Evolutionary conservation across 2,113 vertebrate species (phyloP).

Genomic region (Pheucticus melanocephalus): DNA sequence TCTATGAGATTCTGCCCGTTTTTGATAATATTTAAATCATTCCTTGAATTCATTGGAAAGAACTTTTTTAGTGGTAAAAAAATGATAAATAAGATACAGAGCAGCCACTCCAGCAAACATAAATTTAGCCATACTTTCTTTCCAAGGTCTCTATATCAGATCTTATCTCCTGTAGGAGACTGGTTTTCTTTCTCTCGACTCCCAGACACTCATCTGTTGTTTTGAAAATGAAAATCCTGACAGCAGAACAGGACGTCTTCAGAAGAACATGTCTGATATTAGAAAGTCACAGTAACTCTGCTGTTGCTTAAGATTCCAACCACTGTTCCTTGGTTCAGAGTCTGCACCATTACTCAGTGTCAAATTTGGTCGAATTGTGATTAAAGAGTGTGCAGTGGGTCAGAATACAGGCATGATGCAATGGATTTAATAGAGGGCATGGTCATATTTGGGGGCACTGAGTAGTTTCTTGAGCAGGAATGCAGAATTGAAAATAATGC

Average conservation of each 20-base stretch:
- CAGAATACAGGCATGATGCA: background rate
- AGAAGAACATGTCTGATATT: background rate
- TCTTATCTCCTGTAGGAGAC: constrained; percentile 28
- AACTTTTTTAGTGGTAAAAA: constrained; percentile 14
- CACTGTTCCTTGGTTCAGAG: background rate
- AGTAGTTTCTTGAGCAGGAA: background rate
- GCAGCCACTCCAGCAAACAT: constrained; percentile 47
- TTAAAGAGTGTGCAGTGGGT: background rate
- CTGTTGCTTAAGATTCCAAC: background rate
- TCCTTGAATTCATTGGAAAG: background rate
- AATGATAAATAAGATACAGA: constrained; percentile 57
- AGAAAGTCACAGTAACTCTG: constrained; percentile 14
- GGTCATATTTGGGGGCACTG: background rate
- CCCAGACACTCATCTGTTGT: constrained; percentile 24
- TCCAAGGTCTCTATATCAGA: constrained; percentile 57
- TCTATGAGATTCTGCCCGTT: background rate
- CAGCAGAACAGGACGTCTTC: constrained; percentile 13
- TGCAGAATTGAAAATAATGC: background rate
- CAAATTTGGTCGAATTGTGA: background rate
- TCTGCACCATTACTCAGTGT: background rate
- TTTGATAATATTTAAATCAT: background rate
- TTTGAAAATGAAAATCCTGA: constrained; percentile 32
- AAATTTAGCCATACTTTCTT: constrained; percentile 55
- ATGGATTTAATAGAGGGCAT: background rate
- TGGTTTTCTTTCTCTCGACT: constrained; percentile 1